A percentile compares a stretch with the other conserved stretches of the same genome.
Evolutionary conservation across 2,888 invertebrate species (phyloP).

Genomic region (Pseudococcus jackbeardsleyi): DNA sequence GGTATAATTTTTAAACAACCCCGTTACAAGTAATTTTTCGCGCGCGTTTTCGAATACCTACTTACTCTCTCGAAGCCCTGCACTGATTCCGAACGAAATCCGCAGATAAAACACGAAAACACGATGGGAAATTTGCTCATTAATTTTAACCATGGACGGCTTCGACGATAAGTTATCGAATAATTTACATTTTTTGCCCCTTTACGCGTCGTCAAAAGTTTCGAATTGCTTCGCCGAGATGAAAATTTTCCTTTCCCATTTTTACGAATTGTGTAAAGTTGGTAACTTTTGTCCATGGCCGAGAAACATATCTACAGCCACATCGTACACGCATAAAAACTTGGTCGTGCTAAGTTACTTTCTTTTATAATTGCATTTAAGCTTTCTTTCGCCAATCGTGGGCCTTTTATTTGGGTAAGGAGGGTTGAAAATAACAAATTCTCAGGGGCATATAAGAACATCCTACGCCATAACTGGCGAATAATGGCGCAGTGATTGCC

Average conservation of each 20-base stretch:
- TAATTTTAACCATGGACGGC: constrained; percentile 21
- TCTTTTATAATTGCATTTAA: constrained; percentile 61
- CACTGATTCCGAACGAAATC: not conserved
- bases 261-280: not conserved
- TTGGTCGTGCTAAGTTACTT: not conserved
- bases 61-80: not conserved
- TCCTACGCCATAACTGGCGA: constrained; percentile 62
- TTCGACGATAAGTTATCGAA: constrained; percentile 9
- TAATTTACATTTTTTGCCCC: constrained; percentile 8
- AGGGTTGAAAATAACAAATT: constrained; percentile 60
- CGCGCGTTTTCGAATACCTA: not conserved
- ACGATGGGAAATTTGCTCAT: constrained; percentile 58
- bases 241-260: not conserved
- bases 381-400: constrained; percentile 58
- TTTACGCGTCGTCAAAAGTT: not conserved
- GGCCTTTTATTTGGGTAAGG: constrained; percentile 27
- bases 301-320: not conserved
- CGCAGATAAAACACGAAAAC: constrained; percentile 59
- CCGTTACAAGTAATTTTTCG: constrained; percentile 25
- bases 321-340: not conserved
- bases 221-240: not conserved
- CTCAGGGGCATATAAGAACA: constrained; percentile 55
- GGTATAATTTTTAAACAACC: constrained; percentile 44
- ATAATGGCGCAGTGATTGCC: constrained; percentile 67
- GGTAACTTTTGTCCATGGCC: not conserved